These are phyloP conservation scores for Vimba vimba DNA, from an alignment of 2,113 vertebrate species.

Conservation along the genomic window DNA sequence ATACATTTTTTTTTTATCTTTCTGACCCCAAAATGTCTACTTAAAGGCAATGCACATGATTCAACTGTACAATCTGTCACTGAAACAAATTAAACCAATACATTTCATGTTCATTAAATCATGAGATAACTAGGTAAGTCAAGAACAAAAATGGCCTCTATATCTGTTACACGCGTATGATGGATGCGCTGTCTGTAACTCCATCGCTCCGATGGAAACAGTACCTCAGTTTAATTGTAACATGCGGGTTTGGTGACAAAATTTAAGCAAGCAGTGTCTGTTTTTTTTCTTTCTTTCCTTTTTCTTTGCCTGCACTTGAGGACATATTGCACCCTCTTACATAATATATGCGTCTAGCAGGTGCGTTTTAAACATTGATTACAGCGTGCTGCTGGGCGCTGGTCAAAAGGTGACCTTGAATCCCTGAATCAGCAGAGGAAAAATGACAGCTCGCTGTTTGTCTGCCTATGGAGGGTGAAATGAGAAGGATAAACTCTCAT, in stretches of 20 bases:
- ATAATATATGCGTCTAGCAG: conserved; percentile 36
- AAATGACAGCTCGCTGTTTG: conserved; percentile 53
- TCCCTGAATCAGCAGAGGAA: conserved; percentile 66
- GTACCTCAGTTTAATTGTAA: background rate
- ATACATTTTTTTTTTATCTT: background rate
- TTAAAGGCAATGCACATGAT: background rate
- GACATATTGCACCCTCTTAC: conserved; percentile 23
- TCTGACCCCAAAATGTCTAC: background rate
- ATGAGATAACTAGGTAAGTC: background rate
- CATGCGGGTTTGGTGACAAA: background rate
- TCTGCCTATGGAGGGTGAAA: conserved; percentile 39
- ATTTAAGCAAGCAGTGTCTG: background rate
- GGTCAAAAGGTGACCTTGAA: conserved; percentile 62
- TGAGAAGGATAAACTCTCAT: conserved; percentile 58
- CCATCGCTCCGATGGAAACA: background rate
- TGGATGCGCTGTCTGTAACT: background rate
- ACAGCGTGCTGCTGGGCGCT: background rate
- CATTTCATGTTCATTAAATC: background rate
- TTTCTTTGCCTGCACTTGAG: conserved; percentile 20
- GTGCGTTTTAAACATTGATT: conserved; percentile 39
- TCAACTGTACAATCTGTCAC: background rate
- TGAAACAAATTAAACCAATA: background rate
- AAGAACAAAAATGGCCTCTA: background rate
- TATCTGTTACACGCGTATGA: conserved; percentile 4
- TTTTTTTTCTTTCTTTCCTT: background rate